Evolutionary conservation across 2,113 vertebrate species (phyloP), one percentile per base, ranked within the genome.

Genomic region (Dasypus novemcinctus): DNA sequence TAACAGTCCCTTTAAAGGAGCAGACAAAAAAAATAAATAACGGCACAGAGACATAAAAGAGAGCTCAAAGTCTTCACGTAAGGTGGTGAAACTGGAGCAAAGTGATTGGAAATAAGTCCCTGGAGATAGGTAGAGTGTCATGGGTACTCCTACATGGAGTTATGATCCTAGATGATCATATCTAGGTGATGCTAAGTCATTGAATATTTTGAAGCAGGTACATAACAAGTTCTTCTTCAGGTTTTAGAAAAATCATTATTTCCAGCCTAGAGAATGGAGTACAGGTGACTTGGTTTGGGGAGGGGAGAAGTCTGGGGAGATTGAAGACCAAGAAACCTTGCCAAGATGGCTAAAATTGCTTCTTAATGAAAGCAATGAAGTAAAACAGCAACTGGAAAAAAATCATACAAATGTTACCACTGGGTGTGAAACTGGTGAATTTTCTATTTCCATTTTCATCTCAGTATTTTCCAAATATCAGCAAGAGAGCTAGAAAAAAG

Each of bases 321-420:
- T 29, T 0, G 29, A 18, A 3, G 4, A 17, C 15, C 23, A 9
- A 7, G 31, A 21, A n/a, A 31, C 49, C 43, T 27, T 10, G 25
- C 10, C 27, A 1, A 10, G 61, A 49, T 3, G 8, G 13, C 25
- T 33, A 8, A 4, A 6, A 14, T 7, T 9, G 1, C 20, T 1
- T 25, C n/a, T 29, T 41, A 11, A 49, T 5, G 4, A 27, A 64
- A 63, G 29, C 2, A 0, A 4, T 0, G 25, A 64, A 21, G 27
- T 27, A 0, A n/a, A 33, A 0, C 1, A 8, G 54, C 4, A 12
- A 0, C 2, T 2, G 46, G 31, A 6, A 12, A 12, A n/a, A 27
- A 7, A 0, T 3, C 0, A 7, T 21, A 1, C 3, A 0, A 18
- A 2, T 15, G 0, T 64, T 18, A 21, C 36, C 41, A 57, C 66